Percentiles rank a stretch among this genome's conserved stretches.
Evolutionary conservation across 2,888 invertebrate species (phyloP).

Genomic region (Nomada ferruginata): DNA sequence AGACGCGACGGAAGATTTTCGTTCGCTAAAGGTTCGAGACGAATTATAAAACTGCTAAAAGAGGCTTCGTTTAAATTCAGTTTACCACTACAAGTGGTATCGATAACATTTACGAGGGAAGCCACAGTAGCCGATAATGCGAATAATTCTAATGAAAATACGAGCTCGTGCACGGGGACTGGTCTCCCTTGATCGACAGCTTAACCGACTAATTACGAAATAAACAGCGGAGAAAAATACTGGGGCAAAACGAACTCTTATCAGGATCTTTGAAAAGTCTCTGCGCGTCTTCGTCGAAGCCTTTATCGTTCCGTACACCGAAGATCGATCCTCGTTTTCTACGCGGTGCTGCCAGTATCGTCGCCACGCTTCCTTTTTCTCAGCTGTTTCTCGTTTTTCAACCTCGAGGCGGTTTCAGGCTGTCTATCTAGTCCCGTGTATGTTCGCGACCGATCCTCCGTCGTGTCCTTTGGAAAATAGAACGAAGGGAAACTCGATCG

Average conservation of each 20-base stretch:
- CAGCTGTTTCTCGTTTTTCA: slow-evolving; percentile 28
- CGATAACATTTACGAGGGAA: not conserved
- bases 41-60: not conserved
- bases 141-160: slow-evolving; percentile 18
- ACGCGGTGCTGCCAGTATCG: not conserved
- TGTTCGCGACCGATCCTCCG: not conserved
- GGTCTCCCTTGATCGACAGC: not conserved
- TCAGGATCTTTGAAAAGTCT: slow-evolving; percentile 6
- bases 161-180: not conserved
- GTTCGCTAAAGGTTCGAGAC: no score
- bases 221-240: not conserved
- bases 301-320: slow-evolving; percentile 7
- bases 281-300: not conserved
- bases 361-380: slow-evolving; percentile 10
- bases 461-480: slow-evolving; percentile 22
- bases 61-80: not conserved
- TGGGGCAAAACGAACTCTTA: not conserved
- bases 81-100: not conserved
- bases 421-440: not conserved
- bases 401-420: slow-evolving; percentile 16
- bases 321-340: slow-evolving; percentile 23
- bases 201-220: not conserved
- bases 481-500: slow-evolving; percentile 42
- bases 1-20: no score
- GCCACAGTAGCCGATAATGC: not conserved